Percentiles rank a stretch among this genome's conserved stretches.
Evolutionary conservation across 2,888 invertebrate genomes (phyloP).

Genomic region (Andrena haemorrhoa): DNA sequence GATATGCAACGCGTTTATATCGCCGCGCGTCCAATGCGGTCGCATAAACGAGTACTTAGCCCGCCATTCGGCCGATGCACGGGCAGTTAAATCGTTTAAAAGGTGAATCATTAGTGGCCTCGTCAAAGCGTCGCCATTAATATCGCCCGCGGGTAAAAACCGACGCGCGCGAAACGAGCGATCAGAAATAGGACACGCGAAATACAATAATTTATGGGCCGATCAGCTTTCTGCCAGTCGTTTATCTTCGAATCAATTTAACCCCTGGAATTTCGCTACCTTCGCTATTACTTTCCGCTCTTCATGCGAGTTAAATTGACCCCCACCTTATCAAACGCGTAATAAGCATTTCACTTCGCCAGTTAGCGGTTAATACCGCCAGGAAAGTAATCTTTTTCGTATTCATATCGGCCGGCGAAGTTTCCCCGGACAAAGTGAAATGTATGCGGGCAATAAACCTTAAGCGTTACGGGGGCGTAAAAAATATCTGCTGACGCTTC

Average conservation of each 20-base stretch:
- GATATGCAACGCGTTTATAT: neutral
- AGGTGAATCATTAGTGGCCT: conserved; percentile 20
- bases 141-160: neutral
- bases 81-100: conserved; percentile 10
- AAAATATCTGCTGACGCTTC: conserved; percentile 26
- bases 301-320: neutral
- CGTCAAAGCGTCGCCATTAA: conserved; percentile 10
- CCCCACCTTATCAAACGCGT: neutral
- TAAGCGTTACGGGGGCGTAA: conserved; percentile 1
- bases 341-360: conserved; percentile 3
- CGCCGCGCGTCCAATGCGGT: neutral
- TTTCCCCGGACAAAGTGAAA: conserved; percentile 30
- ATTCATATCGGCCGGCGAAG: conserved; percentile 17
- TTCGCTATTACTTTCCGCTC: neutral
- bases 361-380: neutral
- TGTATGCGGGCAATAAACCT: conserved; percentile 33
- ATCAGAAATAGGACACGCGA: neutral
- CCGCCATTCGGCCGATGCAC: conserved; percentile 7
- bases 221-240: conserved; percentile 2
- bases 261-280: neutral
- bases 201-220: neutral
- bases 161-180: neutral
- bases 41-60: conserved; percentile 3
- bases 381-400: conserved; percentile 22
- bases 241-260: conserved; percentile 9